Conservation (phyloP, 2,888 invertebrate genomes). For the Lochmaea crataegi region DNA sequence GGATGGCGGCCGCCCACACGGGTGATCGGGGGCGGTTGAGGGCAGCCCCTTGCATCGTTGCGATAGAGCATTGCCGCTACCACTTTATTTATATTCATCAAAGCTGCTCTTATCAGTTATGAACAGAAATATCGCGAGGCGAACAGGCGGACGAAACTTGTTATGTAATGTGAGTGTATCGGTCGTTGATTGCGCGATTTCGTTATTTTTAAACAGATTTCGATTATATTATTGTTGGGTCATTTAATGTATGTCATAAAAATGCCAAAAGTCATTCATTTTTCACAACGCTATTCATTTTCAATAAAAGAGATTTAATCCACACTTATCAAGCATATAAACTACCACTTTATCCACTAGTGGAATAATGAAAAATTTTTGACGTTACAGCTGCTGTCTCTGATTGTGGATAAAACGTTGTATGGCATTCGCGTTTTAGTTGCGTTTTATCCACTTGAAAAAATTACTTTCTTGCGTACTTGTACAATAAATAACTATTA, state of each 20-base stretch:
- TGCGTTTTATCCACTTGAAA: too few species aligned
- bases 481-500: too few species aligned
- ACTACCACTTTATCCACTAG: too few species aligned
- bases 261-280: too few species aligned
- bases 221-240: background rate
- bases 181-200: background rate
- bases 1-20: slow-evolving; percentile 51
- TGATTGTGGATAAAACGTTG: too few species aligned
- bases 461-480: too few species aligned
- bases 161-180: slow-evolving; percentile 5
- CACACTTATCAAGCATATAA: too few species aligned
- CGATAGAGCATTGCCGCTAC: slow-evolving; percentile 60
- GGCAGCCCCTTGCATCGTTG: slow-evolving; percentile 58
- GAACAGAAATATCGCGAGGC: slow-evolving; percentile 60
- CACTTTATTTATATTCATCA: slow-evolving; percentile 67
- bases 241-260: background rate
- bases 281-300: too few species aligned
- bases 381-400: too few species aligned
- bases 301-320: too few species aligned
- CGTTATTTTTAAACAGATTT: background rate
- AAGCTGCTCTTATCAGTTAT: slow-evolving; percentile 64
- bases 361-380: too few species aligned
- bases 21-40: slow-evolving; percentile 43
- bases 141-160: slow-evolving; percentile 29
- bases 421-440: too few species aligned